Evolutionary conservation across 1,140 invertebrate species (phyloP), one percentile per base, ranked within the genome.

Genomic region (Leptonema lineaticorne): DNA sequence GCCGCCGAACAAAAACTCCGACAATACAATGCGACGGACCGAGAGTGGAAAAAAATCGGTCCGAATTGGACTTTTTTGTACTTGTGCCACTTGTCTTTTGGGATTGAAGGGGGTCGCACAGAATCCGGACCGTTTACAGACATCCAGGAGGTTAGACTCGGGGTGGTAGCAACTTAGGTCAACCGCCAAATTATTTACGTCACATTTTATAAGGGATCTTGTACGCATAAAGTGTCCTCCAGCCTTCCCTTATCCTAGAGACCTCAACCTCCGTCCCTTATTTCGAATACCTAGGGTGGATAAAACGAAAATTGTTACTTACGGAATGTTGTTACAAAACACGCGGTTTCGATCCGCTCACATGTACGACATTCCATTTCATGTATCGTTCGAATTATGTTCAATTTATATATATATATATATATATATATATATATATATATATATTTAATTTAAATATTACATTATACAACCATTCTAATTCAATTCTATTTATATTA

Each of bases 141-240:
- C n/a, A n/a, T n/a, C n/a, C n/a, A n/a, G n/a, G n/a, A n/a, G n/a
- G n/a, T n/a, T n/a, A n/a, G n/a, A n/a, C n/a, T n/a, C n/a, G n/a
- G n/a, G n/a, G n/a, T n/a, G n/a, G n/a, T n/a, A n/a, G n/a, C n/a
- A n/a, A n/a, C n/a, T n/a, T n/a, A n/a, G n/a, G n/a, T n/a, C n/a
- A n/a, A n/a, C 46, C n/a, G 50, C 20, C 50, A 53, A 53, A 53
- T 53, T 53, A 53, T 53, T 53, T 53, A 53, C 50, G 50, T 53
- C 50, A 53, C 50, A 53, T 53, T 53, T 24, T 53, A 16, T 14
- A 3, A 14, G 37, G 37, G 37, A 3, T 3, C 16, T n/a, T 4
- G 29, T 33, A 11, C 29, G 29, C 29, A n/a, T n/a, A n/a, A n/a
- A n/a, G n/a, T n/a, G n/a, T n/a, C n/a, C n/a, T n/a, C n/a, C n/a